A percentile compares a stretch with the other conserved stretches of the same genome.
Evolutionary conservation across 2,888 invertebrate genomes (phyloP).

Genomic region (Pachydiplax longipennis): DNA sequence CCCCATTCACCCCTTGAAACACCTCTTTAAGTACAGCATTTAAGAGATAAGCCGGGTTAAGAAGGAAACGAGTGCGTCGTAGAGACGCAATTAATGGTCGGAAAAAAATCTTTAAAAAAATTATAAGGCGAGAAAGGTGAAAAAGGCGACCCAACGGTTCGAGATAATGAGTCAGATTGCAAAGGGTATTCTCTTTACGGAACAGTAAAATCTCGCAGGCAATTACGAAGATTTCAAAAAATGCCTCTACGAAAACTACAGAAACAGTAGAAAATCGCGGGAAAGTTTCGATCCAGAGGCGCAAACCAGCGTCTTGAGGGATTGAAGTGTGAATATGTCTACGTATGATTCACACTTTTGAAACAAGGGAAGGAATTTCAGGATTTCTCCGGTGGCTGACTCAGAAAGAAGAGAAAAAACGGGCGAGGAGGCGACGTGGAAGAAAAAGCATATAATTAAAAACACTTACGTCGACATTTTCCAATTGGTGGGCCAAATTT

Average conservation of each 20-base stretch:
- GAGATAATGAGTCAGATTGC: background rate
- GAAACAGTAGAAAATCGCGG: background rate
- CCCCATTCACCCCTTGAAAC: background rate
- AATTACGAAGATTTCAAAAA: background rate
- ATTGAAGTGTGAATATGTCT: background rate
- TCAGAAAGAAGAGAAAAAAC: background rate
- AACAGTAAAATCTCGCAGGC: background rate
- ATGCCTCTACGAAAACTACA: background rate
- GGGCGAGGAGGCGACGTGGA: background rate
- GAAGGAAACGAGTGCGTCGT: background rate
- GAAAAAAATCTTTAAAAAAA: background rate
- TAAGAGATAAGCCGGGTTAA: background rate
- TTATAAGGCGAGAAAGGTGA: too few relatives aligned
- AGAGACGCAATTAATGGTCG: background rate
- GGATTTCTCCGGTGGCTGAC: background rate
- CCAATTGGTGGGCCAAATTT: too few relatives aligned
- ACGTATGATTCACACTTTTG: background rate
- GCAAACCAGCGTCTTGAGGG: background rate
- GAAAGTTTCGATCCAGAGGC: background rate
- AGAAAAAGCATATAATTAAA: background rate
- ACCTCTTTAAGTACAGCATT: background rate
- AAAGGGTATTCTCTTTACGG: background rate
- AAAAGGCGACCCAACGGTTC: too few relatives aligned
- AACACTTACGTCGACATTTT: background rate
- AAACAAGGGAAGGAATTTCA: background rate